phyloP scores from a whole-genome alignment of 2,888 invertebrate genomes.

The Nematopogon swammerdamellus region DNA sequence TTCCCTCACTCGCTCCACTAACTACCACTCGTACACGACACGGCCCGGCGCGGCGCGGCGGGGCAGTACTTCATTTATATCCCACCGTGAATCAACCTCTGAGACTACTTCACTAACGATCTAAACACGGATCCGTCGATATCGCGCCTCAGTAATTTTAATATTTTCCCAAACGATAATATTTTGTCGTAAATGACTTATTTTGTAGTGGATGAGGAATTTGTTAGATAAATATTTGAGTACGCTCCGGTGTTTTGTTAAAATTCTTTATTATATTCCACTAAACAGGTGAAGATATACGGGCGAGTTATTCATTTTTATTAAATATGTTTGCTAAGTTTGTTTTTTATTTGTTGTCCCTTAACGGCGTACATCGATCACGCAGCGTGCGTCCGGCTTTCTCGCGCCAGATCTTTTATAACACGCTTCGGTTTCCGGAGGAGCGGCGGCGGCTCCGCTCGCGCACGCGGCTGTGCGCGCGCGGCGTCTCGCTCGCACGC shows the following conservation, averaged over 20 bases:
- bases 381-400: conserved; percentile 51
- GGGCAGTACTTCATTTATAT: too few relatives aligned
- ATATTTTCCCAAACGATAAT: conserved; percentile 18
- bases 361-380: conserved; percentile 43
- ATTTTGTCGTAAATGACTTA: conserved; percentile 45
- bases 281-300: conserved; percentile 57
- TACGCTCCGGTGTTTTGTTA: conserved; percentile 54
- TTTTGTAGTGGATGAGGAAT: conserved; percentile 45
- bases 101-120: neutral
- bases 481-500: neutral
- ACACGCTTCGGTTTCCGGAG: conserved; percentile 43
- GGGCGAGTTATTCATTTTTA: conserved; percentile 52
- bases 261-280: conserved; percentile 57
- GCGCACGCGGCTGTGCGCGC: neutral
- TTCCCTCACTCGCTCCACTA: too few relatives aligned
- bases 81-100: too few relatives aligned
- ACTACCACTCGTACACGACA: too few relatives aligned
- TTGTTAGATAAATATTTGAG: conserved; percentile 14
- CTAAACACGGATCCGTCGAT: neutral
- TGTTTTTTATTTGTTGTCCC: conserved; percentile 50
- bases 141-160: neutral
- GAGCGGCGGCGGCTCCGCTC: conserved; percentile 7
- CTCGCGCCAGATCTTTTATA: conserved; percentile 44
- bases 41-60: too few relatives aligned
- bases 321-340: conserved; percentile 55